Evolutionary conservation across 2,888 invertebrate genomes (phyloP), one percentile per base, ranked within the genome.

Genomic region (Cephalotes varians): DNA sequence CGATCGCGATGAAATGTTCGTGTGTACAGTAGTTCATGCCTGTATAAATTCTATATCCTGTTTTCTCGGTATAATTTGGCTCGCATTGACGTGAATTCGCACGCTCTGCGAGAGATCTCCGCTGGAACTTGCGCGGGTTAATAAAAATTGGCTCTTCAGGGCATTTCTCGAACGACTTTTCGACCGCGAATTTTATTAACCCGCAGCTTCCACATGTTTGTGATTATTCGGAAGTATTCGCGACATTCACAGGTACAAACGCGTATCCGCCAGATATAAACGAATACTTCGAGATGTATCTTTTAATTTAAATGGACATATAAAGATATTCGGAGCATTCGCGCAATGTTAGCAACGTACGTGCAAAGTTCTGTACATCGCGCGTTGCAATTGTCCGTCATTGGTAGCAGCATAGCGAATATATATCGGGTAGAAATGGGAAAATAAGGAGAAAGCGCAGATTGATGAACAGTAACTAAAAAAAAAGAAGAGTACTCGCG

Each of bases 211-310:
- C n/a, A 9, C 28, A 25, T 37, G 4, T 18, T 64, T 2, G 15
- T 6, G 18, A 18, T 34, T 44, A 44, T 65, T 64, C 67, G 77
- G 28, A 21, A 65, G 44, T n/a, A 25, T 44, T 18, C 31, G 44
- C 56, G 44, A 69, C 77, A 28, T 65, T 28, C 44, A 77, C 40
- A 56, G 77, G 69, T 77, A 44, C 69, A 69, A 77, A 77, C 31
- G 25, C 54, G 15, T 77, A 67, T 69, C 44, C 25, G 44, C 31
- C 71, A 77, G 18, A 25, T 58, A n/a, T 58, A 34, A 71, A 47
- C 44, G 21, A 21, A 54, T 65, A 76, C 65, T 65, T 54, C 37
- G 62, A 54, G 15, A 49, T 56, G 18, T 47, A 56, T 71, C 77
- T 69, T 44, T 44, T 54, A 69, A 67, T 69, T 69, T 69, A 49